phyloP scores from a whole-genome alignment of 2,888 invertebrate genomes.

The Gryllus longicercus region DNA sequence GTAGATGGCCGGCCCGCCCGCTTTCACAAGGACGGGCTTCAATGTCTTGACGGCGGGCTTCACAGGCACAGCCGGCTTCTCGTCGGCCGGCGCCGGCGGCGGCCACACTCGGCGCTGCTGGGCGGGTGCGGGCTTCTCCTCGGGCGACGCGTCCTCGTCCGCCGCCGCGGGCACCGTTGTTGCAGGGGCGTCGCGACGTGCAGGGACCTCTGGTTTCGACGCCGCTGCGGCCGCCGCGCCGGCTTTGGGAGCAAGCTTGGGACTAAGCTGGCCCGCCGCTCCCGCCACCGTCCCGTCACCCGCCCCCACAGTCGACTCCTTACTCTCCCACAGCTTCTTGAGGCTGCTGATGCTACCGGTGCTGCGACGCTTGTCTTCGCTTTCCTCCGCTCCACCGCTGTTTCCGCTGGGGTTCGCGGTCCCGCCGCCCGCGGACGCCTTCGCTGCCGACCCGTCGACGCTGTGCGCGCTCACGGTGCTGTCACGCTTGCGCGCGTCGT shows the following conservation, averaged over 20 bases:
- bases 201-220: conserved; percentile 39
- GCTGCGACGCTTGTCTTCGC: conserved; percentile 82
- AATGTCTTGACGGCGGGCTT: conserved; percentile 63
- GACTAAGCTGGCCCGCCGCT: conserved; percentile 30
- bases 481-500: conserved; percentile 49
- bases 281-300: conserved; percentile 51
- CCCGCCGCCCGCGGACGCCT: conserved; percentile 41
- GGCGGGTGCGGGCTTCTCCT: conserved; percentile 28
- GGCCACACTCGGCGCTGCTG: conserved; percentile 54
- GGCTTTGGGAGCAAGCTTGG: conserved; percentile 32
- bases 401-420: conserved; percentile 41
- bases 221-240: not conserved
- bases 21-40: conserved; percentile 50
- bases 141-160: conserved; percentile 40
- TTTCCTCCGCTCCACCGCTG: conserved; percentile 53
- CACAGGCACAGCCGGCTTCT: conserved; percentile 68
- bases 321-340: conserved; percentile 89
- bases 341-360: conserved; percentile 90
- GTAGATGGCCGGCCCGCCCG: conserved; percentile 60
- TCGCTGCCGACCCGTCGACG: conserved; percentile 43
- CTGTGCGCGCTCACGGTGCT: conserved; percentile 46
- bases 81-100: conserved; percentile 47
- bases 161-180: conserved; percentile 39
- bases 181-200: not conserved
- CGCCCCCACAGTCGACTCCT: conserved; percentile 52